Evolutionary conservation across 2,113 vertebrate genomes (phyloP), one percentile per base, ranked within the genome.

Genomic region (Phasianus colchicus): DNA sequence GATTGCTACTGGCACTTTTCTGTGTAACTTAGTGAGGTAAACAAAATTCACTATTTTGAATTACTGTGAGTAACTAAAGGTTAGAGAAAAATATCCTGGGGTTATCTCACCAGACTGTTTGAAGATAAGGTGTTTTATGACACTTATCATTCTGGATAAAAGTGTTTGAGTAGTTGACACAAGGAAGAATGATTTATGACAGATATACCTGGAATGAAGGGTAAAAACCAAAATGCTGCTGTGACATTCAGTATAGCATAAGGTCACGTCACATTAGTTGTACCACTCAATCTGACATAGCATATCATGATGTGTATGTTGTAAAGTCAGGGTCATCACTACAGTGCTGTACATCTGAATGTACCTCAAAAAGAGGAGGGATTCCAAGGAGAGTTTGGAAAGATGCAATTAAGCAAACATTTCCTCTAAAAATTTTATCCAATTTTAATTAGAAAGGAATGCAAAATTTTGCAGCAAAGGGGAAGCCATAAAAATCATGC

Each of bases 131-230:
- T 93, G 21, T 52, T 85, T 91, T 89, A 64, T 61, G 92, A 83
- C 27, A 47, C 29, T 25, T 43, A 73, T 10, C 7, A 30, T 64
- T 70, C 50, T 60, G 67, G 19, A 30, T 71, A 19, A 61, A 88
- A 92, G 43, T 42, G 32, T 92, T 73, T 83, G 71, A 91, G 19
- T 70, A 73, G 67, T 30, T 92, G 91, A 92, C 78, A 84, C n/a
- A 91, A 58, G 32, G 78, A 93, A 92, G 86, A 90, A 87, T 48
- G 2, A 34, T 92, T 92, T 91, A 34, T 89, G 84, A 83, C 81
- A 85, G 48, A 36, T 89, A 91, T 91, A 85, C 9, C 30, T 78
- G 32, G 42, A 76, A 73, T 48, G 48, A 64, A 40, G 30, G 3
- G 22, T 24, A 7, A 8, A 30, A 60, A 60, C 5, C n/a, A 77